Evolutionary conservation across 2,888 invertebrate species (phyloP).

Genomic region (Drosophila fungiperda): DNA sequence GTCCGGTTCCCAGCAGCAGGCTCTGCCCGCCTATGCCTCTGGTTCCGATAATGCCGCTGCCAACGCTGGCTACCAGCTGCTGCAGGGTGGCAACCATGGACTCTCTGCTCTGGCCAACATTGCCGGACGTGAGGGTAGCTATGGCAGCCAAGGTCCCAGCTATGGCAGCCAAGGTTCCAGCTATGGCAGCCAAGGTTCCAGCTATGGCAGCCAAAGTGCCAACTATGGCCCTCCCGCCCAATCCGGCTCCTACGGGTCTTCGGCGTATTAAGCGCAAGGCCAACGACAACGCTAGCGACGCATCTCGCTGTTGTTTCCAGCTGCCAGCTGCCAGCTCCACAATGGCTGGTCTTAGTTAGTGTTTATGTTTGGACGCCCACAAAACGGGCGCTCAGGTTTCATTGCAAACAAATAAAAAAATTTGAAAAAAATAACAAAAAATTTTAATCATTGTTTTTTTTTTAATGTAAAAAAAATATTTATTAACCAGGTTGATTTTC

Average conservation of each 20-base stretch:
- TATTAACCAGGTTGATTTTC: neutral
- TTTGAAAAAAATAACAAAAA: slow-evolving; percentile 20
- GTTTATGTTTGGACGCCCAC: slow-evolving; percentile 55
- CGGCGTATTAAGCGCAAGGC: slow-evolving; percentile 53
- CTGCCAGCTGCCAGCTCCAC: slow-evolving; percentile 34
- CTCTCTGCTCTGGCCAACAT: slow-evolving; percentile 75
- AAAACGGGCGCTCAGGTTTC: slow-evolving; percentile 52
- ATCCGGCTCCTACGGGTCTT: slow-evolving; percentile 50
- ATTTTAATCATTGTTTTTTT: neutral
- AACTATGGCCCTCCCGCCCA: slow-evolving; percentile 48
- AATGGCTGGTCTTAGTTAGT: slow-evolving; percentile 62
- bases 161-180: slow-evolving; percentile 36
- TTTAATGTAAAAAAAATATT: too few relatives aligned
- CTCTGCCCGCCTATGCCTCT: slow-evolving; percentile 70
- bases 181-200: slow-evolving; percentile 48
- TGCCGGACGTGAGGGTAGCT: slow-evolving; percentile 63
- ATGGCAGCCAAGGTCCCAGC: slow-evolving; percentile 38
- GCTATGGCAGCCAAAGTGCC: slow-evolving; percentile 46
- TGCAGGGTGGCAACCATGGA: slow-evolving; percentile 76
- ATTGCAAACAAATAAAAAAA: slow-evolving; percentile 73
- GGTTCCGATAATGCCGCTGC: slow-evolving; percentile 71
- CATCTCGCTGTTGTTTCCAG: slow-evolving; percentile 20
- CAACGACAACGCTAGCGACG: slow-evolving; percentile 21
- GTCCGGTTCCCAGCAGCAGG: slow-evolving; percentile 45
- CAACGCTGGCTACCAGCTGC: slow-evolving; percentile 78